These are phyloP conservation scores for Progne subis DNA, from an alignment of 2,113 vertebrate genomes.

Conservation along the genomic window DNA sequence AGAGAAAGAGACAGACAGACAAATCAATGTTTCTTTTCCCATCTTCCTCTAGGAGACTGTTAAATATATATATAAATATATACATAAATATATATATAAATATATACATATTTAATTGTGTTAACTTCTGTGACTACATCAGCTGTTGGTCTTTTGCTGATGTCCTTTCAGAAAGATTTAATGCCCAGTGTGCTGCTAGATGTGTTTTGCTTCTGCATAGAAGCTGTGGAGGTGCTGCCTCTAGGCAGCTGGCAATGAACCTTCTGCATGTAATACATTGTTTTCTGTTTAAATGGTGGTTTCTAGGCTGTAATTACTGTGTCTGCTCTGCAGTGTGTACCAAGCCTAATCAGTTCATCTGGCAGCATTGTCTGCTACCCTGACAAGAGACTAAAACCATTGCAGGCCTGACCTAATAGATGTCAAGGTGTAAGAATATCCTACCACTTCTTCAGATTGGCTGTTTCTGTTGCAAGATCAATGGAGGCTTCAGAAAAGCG, in stretches of 20 bases:
- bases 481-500: background rate
- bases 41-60: background rate
- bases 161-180: background rate
- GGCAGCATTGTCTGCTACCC: background rate
- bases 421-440: background rate
- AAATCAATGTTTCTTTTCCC: background rate
- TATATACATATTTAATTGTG: background rate
- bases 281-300: conserved; percentile 31
- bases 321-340: background rate
- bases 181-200: background rate
- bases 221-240: background rate
- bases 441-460: background rate
- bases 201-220: background rate
- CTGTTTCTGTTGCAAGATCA: background rate
- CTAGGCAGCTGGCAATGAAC: conserved; percentile 22
- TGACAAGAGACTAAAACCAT: background rate
- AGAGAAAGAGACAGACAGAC: background rate
- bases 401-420: background rate
- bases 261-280: background rate
- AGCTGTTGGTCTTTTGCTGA: background rate
- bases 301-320: conserved; percentile 45
- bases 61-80: background rate
- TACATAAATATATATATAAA: background rate
- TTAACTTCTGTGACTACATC: background rate
- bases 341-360: conserved; percentile 30